phyloP scores from a whole-genome alignment of 2,113 vertebrate species.

The Sinocyclocheilus grahami region DNA sequence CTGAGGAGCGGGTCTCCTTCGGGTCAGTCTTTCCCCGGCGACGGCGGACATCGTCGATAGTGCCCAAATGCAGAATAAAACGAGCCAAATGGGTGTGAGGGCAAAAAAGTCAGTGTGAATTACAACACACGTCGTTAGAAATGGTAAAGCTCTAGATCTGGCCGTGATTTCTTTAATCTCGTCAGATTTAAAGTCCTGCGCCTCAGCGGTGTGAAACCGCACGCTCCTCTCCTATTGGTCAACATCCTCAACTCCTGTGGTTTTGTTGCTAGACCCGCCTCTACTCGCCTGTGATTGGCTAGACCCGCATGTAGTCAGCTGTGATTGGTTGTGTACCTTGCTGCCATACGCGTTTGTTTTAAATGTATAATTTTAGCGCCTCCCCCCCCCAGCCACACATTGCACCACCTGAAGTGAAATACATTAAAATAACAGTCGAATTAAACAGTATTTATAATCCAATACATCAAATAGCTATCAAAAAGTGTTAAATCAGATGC shows the following conservation, averaged over 20 bases:
- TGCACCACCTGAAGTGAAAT: not conserved
- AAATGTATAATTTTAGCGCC: not conserved
- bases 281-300: not conserved
- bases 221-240: slow-evolving; percentile 12
- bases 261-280: not conserved
- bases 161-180: not conserved
- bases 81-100: not conserved
- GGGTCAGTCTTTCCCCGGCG: slow-evolving; percentile 67
- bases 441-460: not conserved
- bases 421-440: not conserved
- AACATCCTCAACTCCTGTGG: not conserved
- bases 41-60: slow-evolving; percentile 69
- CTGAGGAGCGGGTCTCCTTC: slow-evolving; percentile 72
- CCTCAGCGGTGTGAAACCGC: not conserved
- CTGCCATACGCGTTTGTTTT: not conserved
- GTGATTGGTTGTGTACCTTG: not conserved
- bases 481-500: not conserved
- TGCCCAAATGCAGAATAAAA: slow-evolving; percentile 41
- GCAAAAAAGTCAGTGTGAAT: not conserved
- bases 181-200: slow-evolving; percentile 40
- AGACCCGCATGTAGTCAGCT: accelerated
- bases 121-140: slow-evolving; percentile 9
- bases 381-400: not conserved
- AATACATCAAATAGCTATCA: not conserved
- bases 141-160: not conserved